phyloP scores from a whole-genome alignment of 2,797 vertebrate genomes.

The Acanthornis magna region DNA sequence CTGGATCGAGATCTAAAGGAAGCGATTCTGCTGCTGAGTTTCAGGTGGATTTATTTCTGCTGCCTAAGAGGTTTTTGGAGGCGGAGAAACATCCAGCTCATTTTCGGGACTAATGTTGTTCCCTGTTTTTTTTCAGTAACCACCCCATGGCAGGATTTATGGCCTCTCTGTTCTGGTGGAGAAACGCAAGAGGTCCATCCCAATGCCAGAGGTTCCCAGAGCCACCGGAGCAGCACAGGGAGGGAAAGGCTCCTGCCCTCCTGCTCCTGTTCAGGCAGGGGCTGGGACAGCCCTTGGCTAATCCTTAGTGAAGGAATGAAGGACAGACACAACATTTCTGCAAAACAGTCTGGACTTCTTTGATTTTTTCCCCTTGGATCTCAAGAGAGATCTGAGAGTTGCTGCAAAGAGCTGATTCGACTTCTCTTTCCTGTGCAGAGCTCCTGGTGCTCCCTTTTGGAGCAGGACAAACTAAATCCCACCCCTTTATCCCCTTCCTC shows the following conservation, averaged over 20 bases:
- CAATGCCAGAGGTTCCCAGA: background rate
- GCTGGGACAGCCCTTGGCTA: background rate
- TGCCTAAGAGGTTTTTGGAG: background rate
- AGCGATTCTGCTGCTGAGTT: background rate
- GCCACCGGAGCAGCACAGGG: background rate
- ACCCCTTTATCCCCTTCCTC: background rate
- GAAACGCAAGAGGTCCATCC: background rate
- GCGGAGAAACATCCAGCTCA: background rate
- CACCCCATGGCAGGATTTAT: background rate
- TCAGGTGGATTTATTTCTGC: constrained; percentile 1
- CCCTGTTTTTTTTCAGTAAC: background rate
- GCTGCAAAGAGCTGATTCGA: background rate
- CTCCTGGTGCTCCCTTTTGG: background rate
- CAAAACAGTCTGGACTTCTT: background rate
- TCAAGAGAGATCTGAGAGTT: background rate
- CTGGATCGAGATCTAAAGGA: background rate
- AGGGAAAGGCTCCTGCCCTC: background rate
- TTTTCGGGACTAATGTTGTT: background rate
- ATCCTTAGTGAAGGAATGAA: background rate
- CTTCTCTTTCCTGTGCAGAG: background rate
- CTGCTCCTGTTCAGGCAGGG: background rate
- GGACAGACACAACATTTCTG: background rate
- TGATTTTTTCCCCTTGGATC: background rate
- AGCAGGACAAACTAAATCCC: background rate
- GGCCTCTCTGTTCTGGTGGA: background rate